phyloP scores from a whole-genome alignment of 1,140 invertebrate species.

The Pectinophora gossypiella region DNA sequence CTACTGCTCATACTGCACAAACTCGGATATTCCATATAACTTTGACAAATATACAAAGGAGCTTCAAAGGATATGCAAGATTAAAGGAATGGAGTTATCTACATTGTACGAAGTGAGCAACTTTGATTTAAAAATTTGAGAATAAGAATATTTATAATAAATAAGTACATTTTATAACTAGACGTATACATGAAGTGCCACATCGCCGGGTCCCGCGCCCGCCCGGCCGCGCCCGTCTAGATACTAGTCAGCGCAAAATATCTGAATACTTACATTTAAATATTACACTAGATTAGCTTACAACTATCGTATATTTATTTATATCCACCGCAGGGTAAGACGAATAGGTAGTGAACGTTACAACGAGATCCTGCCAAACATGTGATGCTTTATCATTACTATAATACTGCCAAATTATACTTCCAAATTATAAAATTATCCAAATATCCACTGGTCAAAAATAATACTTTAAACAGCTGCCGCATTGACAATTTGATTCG shows the following conservation, averaged over 20 bases:
- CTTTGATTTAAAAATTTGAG: too few species aligned
- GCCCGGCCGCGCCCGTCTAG: conserved; percentile 15
- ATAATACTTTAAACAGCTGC: conserved; percentile 34
- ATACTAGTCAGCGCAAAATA: conserved; percentile 57
- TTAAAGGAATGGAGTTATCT: too few species aligned
- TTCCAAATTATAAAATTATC: conserved; percentile 24
- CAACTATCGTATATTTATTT: conserved; percentile 68
- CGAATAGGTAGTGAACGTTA: conserved; percentile 48
- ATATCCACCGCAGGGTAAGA: conserved; percentile 59
- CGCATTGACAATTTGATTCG: not conserved
- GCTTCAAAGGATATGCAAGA: too few species aligned
- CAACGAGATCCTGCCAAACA: conserved; percentile 57
- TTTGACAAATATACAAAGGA: too few species aligned
- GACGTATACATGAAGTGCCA: too few species aligned
- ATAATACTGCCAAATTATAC: conserved; percentile 64
- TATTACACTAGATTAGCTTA: conserved; percentile 48
- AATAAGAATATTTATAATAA: too few species aligned
- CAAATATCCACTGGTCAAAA: conserved; percentile 23
- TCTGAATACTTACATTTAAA: conserved; percentile 57
- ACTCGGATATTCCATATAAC: too few species aligned
- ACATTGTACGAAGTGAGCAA: too few species aligned
- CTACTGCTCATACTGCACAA: too few species aligned
- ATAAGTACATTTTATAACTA: too few species aligned
- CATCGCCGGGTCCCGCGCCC: not conserved
- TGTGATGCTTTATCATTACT: conserved; percentile 27